Evolutionary conservation across 2,113 vertebrate genomes (phyloP).

Genomic region (Halcyon senegalensis): DNA sequence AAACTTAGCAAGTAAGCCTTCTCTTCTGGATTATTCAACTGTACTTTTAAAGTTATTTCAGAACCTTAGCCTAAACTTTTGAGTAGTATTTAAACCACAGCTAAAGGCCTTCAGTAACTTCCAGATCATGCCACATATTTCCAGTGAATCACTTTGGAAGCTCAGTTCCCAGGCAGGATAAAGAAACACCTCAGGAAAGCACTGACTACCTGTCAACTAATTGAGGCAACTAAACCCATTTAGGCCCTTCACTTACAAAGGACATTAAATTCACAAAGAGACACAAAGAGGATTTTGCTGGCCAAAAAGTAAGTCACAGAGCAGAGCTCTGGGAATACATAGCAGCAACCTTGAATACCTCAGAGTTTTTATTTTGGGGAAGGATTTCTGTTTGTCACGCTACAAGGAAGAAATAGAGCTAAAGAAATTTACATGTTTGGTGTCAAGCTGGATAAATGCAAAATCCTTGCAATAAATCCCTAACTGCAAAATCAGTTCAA

Average conservation of each 20-base stretch:
- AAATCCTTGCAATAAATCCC: constrained; percentile 15
- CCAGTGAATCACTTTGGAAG: neutral
- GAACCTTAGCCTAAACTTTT: neutral
- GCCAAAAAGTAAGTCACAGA: neutral
- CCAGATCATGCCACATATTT: neutral
- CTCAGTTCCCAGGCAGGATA: neutral
- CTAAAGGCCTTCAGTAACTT: neutral
- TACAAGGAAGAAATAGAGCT: neutral
- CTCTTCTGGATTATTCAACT: neutral
- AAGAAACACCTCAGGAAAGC: neutral
- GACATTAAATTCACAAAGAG: neutral
- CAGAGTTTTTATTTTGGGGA: neutral
- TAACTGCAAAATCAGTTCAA: constrained; percentile 23
- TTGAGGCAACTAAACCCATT: neutral
- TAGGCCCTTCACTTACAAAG: neutral
- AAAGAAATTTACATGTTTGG: neutral
- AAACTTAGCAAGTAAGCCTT: neutral
- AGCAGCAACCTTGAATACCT: neutral
- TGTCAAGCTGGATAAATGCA: constrained; percentile 17
- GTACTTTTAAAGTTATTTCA: neutral
- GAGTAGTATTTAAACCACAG: neutral
- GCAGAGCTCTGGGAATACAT: neutral
- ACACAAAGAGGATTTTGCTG: neutral
- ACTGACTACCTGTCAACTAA: neutral
- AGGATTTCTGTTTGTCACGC: neutral